These are phyloP conservation scores for Onchidella celtica DNA, from an alignment of 2,888 invertebrate genomes.

Conservation along the genomic window DNA sequence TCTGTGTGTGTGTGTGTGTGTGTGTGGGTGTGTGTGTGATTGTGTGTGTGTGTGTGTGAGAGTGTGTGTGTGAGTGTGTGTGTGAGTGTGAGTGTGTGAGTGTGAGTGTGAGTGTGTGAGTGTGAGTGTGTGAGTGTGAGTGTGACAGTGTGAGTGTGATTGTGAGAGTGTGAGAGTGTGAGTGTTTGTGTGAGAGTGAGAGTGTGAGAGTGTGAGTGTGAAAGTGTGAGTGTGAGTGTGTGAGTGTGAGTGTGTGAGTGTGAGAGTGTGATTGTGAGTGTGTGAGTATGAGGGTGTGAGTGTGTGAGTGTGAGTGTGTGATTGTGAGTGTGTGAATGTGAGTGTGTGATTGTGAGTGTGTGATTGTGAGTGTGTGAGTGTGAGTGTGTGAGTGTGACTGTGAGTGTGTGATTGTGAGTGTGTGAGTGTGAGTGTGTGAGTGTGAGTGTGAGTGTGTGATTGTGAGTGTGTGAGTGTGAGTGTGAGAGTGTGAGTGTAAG, in stretches of 20 bases:
- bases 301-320: neutral
- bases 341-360: conserved; percentile 6
- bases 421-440: conserved; percentile 4
- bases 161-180: conserved; percentile 17
- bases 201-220: neutral
- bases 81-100: conserved; percentile 4
- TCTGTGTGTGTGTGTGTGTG: conserved; percentile 8
- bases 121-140: neutral
- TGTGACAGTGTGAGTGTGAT: conserved; percentile 5
- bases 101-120: conserved; percentile 7
- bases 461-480: conserved; percentile 2
- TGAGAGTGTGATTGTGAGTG: neutral
- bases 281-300: neutral
- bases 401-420: too few species aligned
- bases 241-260: neutral
- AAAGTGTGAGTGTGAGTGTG: neutral
- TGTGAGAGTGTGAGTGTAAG: conserved; percentile 4
- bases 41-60: conserved; percentile 1
- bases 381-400: conserved; percentile 6
- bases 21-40: too few species aligned
- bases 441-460: conserved; percentile 10
- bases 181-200: conserved; percentile 6
- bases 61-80: too few species aligned
- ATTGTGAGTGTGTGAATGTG: neutral
- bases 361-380: conserved; percentile 1